Percentiles rank a stretch among this genome's conserved stretches.
These are phyloP conservation scores for Halichondria panicea DNA, from an alignment of 37 sponge, comb jelly and placozoan genomes.

Conservation along the genomic window DNA sequence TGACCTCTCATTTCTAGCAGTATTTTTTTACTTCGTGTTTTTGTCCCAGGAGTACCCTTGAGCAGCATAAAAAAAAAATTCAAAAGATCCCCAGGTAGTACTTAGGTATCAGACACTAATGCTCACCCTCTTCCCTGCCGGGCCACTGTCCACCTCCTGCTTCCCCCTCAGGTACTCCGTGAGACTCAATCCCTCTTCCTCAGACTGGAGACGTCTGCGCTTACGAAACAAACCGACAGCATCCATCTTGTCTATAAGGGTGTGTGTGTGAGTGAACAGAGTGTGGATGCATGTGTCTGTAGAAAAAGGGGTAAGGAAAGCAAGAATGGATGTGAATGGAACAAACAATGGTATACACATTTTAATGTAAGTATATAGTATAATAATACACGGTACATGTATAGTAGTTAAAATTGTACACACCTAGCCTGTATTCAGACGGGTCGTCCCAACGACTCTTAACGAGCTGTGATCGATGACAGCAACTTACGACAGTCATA, in stretches of 20 bases:
- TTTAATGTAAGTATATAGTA: too few species aligned
- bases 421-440: slow-evolving; percentile 62
- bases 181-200: slow-evolving; percentile 45
- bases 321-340: background rate
- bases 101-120: too few species aligned
- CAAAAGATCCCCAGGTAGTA: too few species aligned
- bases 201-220: slow-evolving; percentile 44
- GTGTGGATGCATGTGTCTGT: too few species aligned
- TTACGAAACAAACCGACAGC: slow-evolving; percentile 40
- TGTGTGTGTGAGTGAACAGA: too few species aligned
- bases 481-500: too few species aligned
- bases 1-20: too few species aligned
- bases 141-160: slow-evolving; percentile 15
- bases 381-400: too few species aligned
- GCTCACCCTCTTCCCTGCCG: slow-evolving; percentile 65
- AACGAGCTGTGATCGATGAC: too few species aligned
- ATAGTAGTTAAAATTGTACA: slow-evolving; percentile 6
- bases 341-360: background rate
- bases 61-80: too few species aligned
- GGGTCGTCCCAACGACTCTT: slow-evolving; percentile 75
- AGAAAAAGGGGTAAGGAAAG: background rate
- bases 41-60: too few species aligned
- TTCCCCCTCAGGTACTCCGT: slow-evolving; percentile 44
- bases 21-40: too few species aligned
- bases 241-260: slow-evolving; percentile 62